Evolutionary conservation across 2,113 vertebrate genomes (phyloP), one percentile per base, ranked within the genome.

Genomic region (Poeciliopsis retropinna): DNA sequence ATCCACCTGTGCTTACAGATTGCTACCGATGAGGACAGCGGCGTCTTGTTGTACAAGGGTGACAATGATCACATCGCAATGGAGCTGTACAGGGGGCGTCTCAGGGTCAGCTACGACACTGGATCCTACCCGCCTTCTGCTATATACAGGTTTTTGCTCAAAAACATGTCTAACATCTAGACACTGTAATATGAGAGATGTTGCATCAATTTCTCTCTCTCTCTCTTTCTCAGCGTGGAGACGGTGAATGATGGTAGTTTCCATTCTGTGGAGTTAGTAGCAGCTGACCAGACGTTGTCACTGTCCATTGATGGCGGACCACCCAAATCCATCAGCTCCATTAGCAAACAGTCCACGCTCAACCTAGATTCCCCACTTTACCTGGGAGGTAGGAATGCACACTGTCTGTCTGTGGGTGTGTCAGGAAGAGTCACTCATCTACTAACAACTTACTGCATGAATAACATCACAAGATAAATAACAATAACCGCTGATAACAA

Each of bases 241-340:
- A 99, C 97, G 0, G 97, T 99, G 89, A 99, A 99, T 72, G 98
- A 99, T 83, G 98, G 98, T 3, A 96, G 95, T 83, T 99, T 99
- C 83, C 98, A 99, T 64, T 95, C 96, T 31, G 97, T 99, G 90
- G 97, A 99, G 88, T 92, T 99, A 72, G 92, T 97, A 32, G 94
- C 96, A 34, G 91, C 96, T 86, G 98, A 98, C 80, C 96, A 98
- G 77, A 96, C 95, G 75, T 92, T 99, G 3, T 98, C 97, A 44
- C 94, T 99, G 54, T 97, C 96, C 19, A 93, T 99, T 34, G 97
- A 99, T 82, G 98, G 98, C 72, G 98, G 98, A 76, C 95, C 92
- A 31, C 96, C 97, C 73, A 99, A 99, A 93, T 94, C 96, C 89
- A 99, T 99, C 88, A 96, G 92, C 90, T 97, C 97, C 72, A 92